Evolutionary conservation across 2,797 vertebrate genomes (phyloP), one percentile per base, ranked within the genome.

Genomic region (Karalla daura): DNA sequence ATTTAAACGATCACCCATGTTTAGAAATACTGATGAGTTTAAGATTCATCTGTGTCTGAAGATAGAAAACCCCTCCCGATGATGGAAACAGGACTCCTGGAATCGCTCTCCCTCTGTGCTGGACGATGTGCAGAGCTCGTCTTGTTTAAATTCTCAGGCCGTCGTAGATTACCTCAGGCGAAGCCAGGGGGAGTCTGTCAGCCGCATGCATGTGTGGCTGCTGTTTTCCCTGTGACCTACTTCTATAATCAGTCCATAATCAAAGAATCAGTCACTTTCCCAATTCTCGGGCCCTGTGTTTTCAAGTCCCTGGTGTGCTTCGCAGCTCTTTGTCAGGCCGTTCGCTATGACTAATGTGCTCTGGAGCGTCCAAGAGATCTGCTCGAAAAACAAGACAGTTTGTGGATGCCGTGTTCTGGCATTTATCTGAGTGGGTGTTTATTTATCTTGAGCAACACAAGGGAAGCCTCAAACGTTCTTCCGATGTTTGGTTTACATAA

Each of bases 181-280:
- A 54, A 60, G 14, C 68, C 69, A 47, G 41, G 40, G 36, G 27
- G 23, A 71, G 44, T 70, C 68, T 69, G 68, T 62, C 55, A n/a
- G 58, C 65, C 82, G 69, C 60, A 63, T 76, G 70, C 73, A 74
- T 21, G 27, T 63, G 49, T 32, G 69, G 23, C 44, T 49, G 61
- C 74, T 53, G 14, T 74, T 76, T 81, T 83, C 67, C 71, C 51
- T 61, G 35, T 77, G 80, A 86, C 79, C 78, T 86, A 80, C 69
- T 89, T 89, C 73, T 75, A 56, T 73, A 82, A 86, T 82, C 69
- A 84, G 64, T 61, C 58, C 74, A 70, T 68, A 76, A 85, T 89
- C 72, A 78, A 18, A 74, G 72, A 70, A 78, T 86, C 50, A 63
- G 35, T 53, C 53, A 49, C 60, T 68, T 71, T 63, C 68, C n/a